phyloP scores from a whole-genome alignment of 2,113 vertebrate species.

The Bombycilla garrulus region DNA sequence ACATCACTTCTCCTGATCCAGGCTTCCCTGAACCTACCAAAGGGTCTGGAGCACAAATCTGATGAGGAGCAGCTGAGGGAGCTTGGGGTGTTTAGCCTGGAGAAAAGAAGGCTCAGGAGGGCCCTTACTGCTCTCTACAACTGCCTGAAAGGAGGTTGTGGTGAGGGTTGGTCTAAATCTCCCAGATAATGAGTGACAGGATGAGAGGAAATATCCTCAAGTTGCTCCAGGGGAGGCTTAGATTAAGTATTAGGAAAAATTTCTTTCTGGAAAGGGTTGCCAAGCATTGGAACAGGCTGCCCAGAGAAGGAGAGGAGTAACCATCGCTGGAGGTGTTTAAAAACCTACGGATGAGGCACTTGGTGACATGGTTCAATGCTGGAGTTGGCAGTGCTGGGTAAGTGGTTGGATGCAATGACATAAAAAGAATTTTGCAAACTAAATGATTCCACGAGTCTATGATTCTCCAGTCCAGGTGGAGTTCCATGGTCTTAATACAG shows the following conservation, averaged over 20 bases:
- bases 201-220: not conserved
- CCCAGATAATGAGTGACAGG: too few relatives aligned
- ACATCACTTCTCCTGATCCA: not conserved
- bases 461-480: not conserved
- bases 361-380: not conserved
- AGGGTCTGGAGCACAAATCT: not conserved
- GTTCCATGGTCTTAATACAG: not conserved
- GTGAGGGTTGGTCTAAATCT: not conserved
- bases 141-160: not conserved
- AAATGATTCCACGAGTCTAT: not conserved
- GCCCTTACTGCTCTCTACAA: fast-evolving
- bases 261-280: not conserved
- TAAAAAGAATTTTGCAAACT: not conserved
- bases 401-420: not conserved
- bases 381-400: not conserved
- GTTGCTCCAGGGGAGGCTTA: not conserved
- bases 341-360: not conserved
- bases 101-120: not conserved
- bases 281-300: not conserved
- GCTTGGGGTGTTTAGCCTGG: not conserved
- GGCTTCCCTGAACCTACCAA: not conserved
- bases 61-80: not conserved
- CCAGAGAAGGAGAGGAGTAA: not conserved
- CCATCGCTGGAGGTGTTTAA: not conserved
- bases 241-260: not conserved